These are phyloP conservation scores for Sinocyclocheilus rhinocerous DNA, from an alignment of 2,113 vertebrate genomes.

Conservation along the genomic window DNA sequence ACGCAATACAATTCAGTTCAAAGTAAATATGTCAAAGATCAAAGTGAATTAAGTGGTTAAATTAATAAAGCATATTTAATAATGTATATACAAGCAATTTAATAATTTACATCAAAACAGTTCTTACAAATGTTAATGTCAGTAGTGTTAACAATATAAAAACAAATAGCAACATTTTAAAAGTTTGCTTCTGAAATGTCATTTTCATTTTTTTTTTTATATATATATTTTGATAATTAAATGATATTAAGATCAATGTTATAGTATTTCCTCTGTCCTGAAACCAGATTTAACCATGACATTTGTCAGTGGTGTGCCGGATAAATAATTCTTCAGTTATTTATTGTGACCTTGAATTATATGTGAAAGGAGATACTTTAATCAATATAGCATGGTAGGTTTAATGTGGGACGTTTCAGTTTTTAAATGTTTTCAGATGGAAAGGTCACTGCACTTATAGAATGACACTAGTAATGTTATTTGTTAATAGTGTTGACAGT, in stretches of 20 bases:
- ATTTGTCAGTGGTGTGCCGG: background rate
- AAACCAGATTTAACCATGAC: background rate
- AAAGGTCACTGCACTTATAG: background rate
- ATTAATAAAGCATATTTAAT: background rate
- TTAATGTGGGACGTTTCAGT: background rate
- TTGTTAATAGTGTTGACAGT: background rate
- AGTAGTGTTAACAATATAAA: background rate
- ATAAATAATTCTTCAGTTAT: background rate
- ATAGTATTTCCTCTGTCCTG: background rate
- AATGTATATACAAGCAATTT: background rate
- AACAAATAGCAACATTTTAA: conserved; percentile 15
- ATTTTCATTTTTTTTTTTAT: background rate
- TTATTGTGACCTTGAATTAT: background rate
- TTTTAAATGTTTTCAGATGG: background rate
- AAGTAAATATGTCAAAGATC: background rate
- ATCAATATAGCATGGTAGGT: background rate
- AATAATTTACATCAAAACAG: background rate
- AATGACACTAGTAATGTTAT: background rate
- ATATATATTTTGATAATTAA: background rate
- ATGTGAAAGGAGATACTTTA: background rate
- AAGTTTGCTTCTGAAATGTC: background rate
- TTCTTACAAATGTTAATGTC: background rate
- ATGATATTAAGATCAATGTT: background rate
- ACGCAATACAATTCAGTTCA: too few relatives aligned
- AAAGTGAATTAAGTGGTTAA: background rate